Evolutionary conservation across 2,888 invertebrate genomes (phyloP).

Genomic region (Sarcophaga carnaria): DNA sequence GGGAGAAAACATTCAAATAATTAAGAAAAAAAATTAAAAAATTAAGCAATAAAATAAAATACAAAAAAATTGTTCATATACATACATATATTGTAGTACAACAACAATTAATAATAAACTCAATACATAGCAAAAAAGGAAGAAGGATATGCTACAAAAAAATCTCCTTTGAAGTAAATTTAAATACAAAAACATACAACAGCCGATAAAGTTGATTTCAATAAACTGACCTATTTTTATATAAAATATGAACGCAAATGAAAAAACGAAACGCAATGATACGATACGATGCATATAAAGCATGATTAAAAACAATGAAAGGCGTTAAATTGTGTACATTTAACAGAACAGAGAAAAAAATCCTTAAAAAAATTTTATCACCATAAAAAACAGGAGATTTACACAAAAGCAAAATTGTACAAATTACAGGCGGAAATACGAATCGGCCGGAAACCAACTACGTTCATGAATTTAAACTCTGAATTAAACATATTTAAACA

Average conservation of each 20-base stretch:
- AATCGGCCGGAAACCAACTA: constrained; percentile 66
- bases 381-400: background rate
- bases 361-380: background rate
- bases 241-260: background rate
- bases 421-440: constrained; percentile 79
- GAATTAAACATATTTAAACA: no score
- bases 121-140: background rate
- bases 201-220: constrained; percentile 29
- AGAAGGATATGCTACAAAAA: background rate
- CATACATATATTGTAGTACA: no score
- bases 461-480: constrained; percentile 46
- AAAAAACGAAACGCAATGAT: background rate
- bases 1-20: no score
- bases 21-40: no score
- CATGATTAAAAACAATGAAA: constrained; percentile 50
- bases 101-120: background rate
- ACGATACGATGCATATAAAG: background rate
- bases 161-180: background rate
- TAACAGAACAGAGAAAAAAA: constrained; percentile 31
- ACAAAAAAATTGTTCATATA: no score
- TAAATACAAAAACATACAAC: background rate
- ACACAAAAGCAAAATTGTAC: constrained; percentile 60
- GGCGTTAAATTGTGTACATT: constrained; percentile 64
- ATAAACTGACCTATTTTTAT: constrained; percentile 43
- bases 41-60: no score